Evolutionary conservation across 2,797 vertebrate species (phyloP), one percentile per base, ranked within the genome.

Genomic region (Myotis findleyi): DNA sequence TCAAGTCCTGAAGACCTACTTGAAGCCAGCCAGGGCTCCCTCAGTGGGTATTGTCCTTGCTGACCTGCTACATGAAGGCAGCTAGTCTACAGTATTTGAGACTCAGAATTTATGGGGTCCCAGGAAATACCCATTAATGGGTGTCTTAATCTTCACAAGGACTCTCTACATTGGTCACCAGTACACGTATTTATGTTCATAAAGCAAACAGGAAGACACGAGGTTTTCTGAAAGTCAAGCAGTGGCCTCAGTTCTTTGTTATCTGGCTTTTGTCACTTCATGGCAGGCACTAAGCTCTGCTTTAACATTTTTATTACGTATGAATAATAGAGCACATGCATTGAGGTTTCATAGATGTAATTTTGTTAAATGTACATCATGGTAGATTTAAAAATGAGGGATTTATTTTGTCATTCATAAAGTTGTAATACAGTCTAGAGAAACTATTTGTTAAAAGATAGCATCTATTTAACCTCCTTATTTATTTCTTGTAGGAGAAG

Each of bases 401-500:
- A 98, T 98, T 99, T 99, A 98, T 98, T 98, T 99, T 98, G 98
- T 98, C 98, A 98, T 99, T 98, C 98, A 98, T 98, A 98, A 98
- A 98, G 98, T 98, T 98, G 98, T 98, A 98, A 98, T 98, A 97
- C 97, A 98, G 98, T 99, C 98, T 98, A 98, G 98, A 99, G 99
- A 99, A 99, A 99, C 98, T 99, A 99, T 99, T 99, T 99, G 99
- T 99, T 99, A 99, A 99, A 99, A 99, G 99, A 99, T 99, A 99
- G 98, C 99, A 99, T 99, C 99, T 99, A 98, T 98, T 99, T 99
- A 99, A 99, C 99, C 99, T 99, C 99, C 98, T 99, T 99, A 99
- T 99, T 99, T 99, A 99, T 99, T 99, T 99, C 99, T 98, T 98
- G 98, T 98, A 98, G 97, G 98, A 98, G 98, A 97, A 98, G 97